phyloP scores from a whole-genome alignment of 2,797 vertebrate species.

The Sebastes variabilis region DNA sequence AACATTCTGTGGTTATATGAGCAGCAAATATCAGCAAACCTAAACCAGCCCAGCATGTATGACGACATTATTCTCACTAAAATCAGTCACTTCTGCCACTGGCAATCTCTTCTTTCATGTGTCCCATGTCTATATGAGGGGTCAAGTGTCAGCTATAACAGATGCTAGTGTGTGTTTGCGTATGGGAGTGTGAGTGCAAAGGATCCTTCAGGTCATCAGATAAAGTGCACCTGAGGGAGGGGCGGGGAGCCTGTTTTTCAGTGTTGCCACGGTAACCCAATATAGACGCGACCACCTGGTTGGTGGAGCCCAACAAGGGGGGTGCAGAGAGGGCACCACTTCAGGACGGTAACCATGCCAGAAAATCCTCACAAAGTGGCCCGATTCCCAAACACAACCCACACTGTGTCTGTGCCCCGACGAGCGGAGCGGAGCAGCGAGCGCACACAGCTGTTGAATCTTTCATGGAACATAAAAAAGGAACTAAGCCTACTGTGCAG shows the following conservation, averaged over 20 bases:
- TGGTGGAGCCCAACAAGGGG: constrained; percentile 43
- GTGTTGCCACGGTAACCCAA: constrained; percentile 65
- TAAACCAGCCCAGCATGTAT: background rate
- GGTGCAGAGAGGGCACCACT: constrained; percentile 51
- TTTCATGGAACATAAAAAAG: constrained; percentile 56
- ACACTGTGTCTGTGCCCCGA: constrained; percentile 37
- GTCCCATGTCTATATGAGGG: constrained; percentile 1
- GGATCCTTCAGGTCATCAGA: constrained; percentile 69
- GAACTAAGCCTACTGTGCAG: constrained; percentile 24
- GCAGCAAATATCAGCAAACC: background rate
- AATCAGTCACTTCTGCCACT: constrained; percentile 3
- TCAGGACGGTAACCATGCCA: constrained; percentile 57
- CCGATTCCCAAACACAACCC: constrained; percentile 45
- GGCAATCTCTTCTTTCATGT: constrained; percentile 20
- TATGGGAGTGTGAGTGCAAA: constrained; percentile 12
- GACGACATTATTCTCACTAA: background rate
- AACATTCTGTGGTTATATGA: background rate
- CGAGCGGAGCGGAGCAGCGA: constrained; percentile 17
- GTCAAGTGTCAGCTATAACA: constrained; percentile 60
- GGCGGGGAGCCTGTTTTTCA: constrained; percentile 35
- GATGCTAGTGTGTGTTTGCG: constrained; percentile 42
- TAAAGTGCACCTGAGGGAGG: constrained; percentile 70
- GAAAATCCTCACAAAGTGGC: constrained; percentile 49
- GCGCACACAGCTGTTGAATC: constrained; percentile 64
- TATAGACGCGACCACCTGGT: constrained; percentile 66